Evolutionary conservation across 2,888 invertebrate genomes (phyloP).

Genomic region (Schizotus pectinicornis): DNA sequence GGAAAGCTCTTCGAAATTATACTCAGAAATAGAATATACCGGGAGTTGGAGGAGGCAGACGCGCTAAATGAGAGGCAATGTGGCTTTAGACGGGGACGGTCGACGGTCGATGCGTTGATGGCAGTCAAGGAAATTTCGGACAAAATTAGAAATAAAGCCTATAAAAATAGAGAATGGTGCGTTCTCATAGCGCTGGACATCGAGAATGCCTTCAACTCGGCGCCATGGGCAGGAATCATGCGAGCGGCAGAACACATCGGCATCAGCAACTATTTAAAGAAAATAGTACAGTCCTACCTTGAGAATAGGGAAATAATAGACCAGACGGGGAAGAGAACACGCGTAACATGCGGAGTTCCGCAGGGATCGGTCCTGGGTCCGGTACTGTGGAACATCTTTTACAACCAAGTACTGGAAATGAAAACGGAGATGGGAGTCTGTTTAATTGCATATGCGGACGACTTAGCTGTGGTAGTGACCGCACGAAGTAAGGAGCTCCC

Average conservation of each 20-base stretch:
- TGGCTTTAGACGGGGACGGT: neutral
- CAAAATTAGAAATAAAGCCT: neutral
- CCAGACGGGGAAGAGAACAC: too few species aligned
- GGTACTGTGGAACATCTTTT: too few species aligned
- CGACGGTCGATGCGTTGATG: neutral
- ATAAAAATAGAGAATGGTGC: neutral
- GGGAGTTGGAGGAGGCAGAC: neutral
- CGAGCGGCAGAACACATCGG: neutral
- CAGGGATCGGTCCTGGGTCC: too few species aligned
- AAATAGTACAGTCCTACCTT: too few species aligned
- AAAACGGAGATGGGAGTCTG: constrained; percentile 23
- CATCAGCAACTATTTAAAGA: constrained; percentile 9
- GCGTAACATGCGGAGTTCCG: too few species aligned
- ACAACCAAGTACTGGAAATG: constrained; percentile 26
- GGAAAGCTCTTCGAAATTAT: too few species aligned
- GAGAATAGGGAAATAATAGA: too few species aligned
- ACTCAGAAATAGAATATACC: neutral
- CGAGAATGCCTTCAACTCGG: too few species aligned
- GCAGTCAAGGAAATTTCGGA: neutral
- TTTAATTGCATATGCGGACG: constrained; percentile 35
- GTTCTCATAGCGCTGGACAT: neutral
- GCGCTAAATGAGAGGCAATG: neutral
- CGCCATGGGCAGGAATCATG: neutral
- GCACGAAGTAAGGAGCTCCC: neutral
- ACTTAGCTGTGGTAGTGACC: neutral